Evolutionary conservation across 1,140 invertebrate genomes (phyloP), one percentile per base, ranked within the genome.

Genomic region (Chelonus insularis): DNA sequence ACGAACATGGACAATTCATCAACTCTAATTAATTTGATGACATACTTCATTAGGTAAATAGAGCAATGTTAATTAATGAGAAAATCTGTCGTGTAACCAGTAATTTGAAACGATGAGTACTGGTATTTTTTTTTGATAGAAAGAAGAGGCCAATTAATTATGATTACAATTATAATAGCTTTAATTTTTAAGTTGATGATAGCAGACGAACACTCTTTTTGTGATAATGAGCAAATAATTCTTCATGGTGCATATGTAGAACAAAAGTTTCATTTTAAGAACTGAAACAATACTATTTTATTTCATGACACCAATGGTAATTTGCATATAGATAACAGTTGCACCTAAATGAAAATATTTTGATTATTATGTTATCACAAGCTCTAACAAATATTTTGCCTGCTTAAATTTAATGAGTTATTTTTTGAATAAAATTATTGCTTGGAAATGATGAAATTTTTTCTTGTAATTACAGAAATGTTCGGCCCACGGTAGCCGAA

Each of bases 401-500:
- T 11, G 32, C 32, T 34, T 34, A 39, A 39, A 39, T 12, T n/a
- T 5, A 39, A n/a, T 12, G 14, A 12, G n/a, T 8, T 11, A 1
- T 11, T 34, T 34, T n/a, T 39, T 39, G 2, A n/a, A 39, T 39
- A n/a, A 4, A 12, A 39, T 39, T 12, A 5, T 39, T 29, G 4
- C 18, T 36, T 9, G 7, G 12, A 25, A 16, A 7, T 14, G 12
- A 18, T 36, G 14, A 50, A 20, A 12, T 37, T 41, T 54, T 43
- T 60, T 21, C 63, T 65, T 63, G 68, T 29, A 54, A 68, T 80
- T 79, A 25, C 76, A 83, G 82, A 67, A 74, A 81, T 65, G 68
- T 82, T 62, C 74, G 69, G 52, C 65, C 63, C 43, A 76, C 69
- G 64, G 68, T 76, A 66, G 72, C 67, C 43, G 72, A 79, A 21